Conservation (phyloP, 2,888 invertebrate genomes). For the Limnephilus lunatus region DNA sequence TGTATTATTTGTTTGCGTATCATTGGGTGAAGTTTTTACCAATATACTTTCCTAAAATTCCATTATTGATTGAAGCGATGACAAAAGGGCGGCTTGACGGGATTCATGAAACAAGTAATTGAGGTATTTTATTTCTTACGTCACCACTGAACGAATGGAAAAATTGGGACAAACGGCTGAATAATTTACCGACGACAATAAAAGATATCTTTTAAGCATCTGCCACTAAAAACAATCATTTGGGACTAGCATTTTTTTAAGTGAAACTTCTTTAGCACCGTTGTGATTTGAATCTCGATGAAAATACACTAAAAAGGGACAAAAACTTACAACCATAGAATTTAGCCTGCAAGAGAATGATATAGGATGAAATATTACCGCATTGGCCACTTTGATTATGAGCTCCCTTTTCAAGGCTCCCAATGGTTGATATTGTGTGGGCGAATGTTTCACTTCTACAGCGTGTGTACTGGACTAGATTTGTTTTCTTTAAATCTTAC, state of each 20-base stretch:
- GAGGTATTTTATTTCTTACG: slow-evolving; percentile 13
- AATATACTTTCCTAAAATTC: neutral
- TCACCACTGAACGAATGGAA: neutral
- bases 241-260: neutral
- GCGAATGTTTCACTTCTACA: too few species aligned
- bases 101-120: slow-evolving; percentile 6
- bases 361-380: too few species aligned
- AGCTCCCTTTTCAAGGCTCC: too few species aligned
- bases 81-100: slow-evolving; percentile 4
- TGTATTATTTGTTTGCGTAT: neutral
- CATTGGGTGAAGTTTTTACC: neutral
- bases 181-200: slow-evolving; percentile 6
- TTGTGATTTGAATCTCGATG: too few species aligned
- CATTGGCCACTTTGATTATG: too few species aligned
- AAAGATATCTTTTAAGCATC: neutral
- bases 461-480: too few species aligned
- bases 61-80: neutral
- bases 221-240: neutral
- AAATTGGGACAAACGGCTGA: neutral
- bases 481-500: too few species aligned
- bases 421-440: too few species aligned
- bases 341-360: too few species aligned
- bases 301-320: too few species aligned
- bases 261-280: too few species aligned
- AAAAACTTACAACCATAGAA: too few species aligned